Percentiles rank a stretch among this genome's conserved stretches.
phyloP scores from a whole-genome alignment of 2,888 invertebrate genomes.

The Caenorhabditis macrosperma region DNA sequence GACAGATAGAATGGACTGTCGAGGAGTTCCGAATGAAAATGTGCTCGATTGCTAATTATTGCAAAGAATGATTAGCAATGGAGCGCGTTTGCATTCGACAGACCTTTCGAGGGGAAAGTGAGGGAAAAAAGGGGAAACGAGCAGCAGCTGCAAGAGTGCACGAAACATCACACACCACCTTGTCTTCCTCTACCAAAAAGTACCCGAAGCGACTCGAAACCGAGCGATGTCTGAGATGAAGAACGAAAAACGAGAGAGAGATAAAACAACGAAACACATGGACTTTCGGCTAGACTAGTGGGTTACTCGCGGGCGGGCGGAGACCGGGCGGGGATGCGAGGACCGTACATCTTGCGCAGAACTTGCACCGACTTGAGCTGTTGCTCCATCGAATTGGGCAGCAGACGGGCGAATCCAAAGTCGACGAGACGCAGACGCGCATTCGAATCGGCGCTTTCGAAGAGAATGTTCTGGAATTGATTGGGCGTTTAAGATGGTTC shows the following conservation, averaged over 20 bases:
- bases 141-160: slow-evolving; percentile 19
- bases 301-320: slow-evolving; percentile 1
- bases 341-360: slow-evolving; percentile 68
- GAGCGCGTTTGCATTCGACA: too few species aligned
- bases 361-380: slow-evolving; percentile 73
- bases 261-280: slow-evolving; percentile 36
- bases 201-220: slow-evolving; percentile 4
- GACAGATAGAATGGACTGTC: too few species aligned
- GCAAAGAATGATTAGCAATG: too few species aligned
- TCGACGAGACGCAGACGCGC: slow-evolving; percentile 91
- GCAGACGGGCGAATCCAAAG: slow-evolving; percentile 93
- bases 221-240: background rate
- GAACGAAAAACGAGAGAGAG: background rate
- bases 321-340: background rate
- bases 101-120: too few species aligned
- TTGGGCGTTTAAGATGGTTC: too few species aligned
- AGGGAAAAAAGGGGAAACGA: background rate
- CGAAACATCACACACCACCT: slow-evolving; percentile 51
- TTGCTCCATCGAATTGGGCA: slow-evolving; percentile 81
- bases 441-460: slow-evolving; percentile 83
- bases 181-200: slow-evolving; percentile 34
- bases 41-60: too few species aligned
- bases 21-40: too few species aligned
- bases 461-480: slow-evolving; percentile 86
- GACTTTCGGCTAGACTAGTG: slow-evolving; percentile 46